Evolutionary conservation across 2,113 vertebrate species (phyloP), one percentile per base, ranked within the genome.

Genomic region (Rana temporaria): DNA sequence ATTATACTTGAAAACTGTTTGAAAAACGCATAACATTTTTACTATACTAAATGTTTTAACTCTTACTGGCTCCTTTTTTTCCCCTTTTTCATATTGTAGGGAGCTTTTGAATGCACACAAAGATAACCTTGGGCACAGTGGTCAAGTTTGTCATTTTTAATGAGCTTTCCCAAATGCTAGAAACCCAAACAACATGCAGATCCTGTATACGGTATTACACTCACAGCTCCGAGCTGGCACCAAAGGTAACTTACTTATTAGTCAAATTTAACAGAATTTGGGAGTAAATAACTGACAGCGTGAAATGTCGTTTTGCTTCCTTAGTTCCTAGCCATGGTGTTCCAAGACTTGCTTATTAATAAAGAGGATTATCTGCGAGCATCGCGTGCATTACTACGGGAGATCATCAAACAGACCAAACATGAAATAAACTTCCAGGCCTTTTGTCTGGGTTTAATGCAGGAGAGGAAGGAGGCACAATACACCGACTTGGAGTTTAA

Each of bases 141-240:
- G 96, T 99, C 88, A 99, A 99, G 87, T 95, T 99, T 69, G 96
- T 99, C 86, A 95, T 99, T 84, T 99, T 99, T 86, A 99, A 99
- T 0, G 98, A 99, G 79, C 88, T 99, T 0, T 99, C 98, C 0
- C n/a, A n/a, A 99, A 97, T 2, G 97, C 97, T 57, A 94, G 98
- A 65, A 99, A 99, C 85, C 98, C 98, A 3, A 99, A 98, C 92
- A 99, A 99, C 88, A 99, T 99, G 98, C 98, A 99, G 86, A 93
- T 97, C 48, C 93, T 99, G 0, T 95, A 99, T 74, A 98, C 98
- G 0, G 95, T 98, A 78, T 92, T 99, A 24, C 97, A 98, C 86
- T n/a, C 98, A 99, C 85, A 99, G 97, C 88, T 94, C 98, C 0
- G 98, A 99, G 82, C 95, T 96, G 86, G 98, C 97, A 0, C 98